Base-by-base conservation (phyloP, 2,113 vertebrate genomes). In the Capricornis sumatraensis region DNA sequence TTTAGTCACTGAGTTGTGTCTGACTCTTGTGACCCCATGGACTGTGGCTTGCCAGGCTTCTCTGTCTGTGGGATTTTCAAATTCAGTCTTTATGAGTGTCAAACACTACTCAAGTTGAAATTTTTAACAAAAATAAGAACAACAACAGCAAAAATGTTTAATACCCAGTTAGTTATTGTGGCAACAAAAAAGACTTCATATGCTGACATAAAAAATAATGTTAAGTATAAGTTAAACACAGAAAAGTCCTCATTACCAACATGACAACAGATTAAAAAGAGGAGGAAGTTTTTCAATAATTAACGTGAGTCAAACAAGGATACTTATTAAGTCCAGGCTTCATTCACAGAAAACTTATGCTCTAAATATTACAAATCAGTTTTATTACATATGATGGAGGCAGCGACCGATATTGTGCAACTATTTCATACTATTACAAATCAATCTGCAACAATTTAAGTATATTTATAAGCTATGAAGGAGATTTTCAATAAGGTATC, bases 371-470 rank as follows among this genome's bases (percentile, higher is more conserved):
- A 23, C 10, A 47, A 74, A 62, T 95, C 27, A 47, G 58, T 64
- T 89, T 96, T 60, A 89, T 82, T 89, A 89, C n/a, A 55, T 55
- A 94, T 74, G 36, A 81, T 43, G 10, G 36, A 78, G 55, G 30
- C 95, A 89, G 5, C 82, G 19, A 67, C 14, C 43, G 16, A 79
- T 30, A 55, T 17, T 50, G 4, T 62, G 47, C 6, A 14, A 9
- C 11, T 67, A 28, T 96, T 97, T 94, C 58, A 88, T 36, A 52
- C 4, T 62, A n/a, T 33, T 95, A 91, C 27, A 95, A 94, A 90
- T 60, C n/a, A 62, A 36, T 82, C 12, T 74, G 13, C 40, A 83
- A 79, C 6, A 28, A 28, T 47, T 91, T 91, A n/a, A 33, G 16
- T 53, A 89, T 89, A 92, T 45, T 94, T 92, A 92, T 58, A 94